These are phyloP conservation scores for Trigoniulus corallinus DNA, from an alignment of 1,140 invertebrate genomes.

Conservation along the genomic window DNA sequence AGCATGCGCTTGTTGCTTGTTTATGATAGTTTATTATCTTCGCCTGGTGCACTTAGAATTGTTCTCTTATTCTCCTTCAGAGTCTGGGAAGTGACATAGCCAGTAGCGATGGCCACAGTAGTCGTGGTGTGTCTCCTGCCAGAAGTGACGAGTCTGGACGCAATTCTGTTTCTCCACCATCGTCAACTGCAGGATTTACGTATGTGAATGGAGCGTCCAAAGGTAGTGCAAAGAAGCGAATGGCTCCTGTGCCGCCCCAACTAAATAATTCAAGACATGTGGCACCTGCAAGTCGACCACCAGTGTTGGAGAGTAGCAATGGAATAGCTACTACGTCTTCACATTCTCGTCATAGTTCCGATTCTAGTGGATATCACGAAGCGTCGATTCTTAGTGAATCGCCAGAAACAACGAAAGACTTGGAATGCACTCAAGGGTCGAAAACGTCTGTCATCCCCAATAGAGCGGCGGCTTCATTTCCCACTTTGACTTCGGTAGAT, in stretches of 20 bases:
- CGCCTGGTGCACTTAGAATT: not conserved
- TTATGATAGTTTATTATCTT: too few species aligned
- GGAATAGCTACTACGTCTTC: constrained; percentile 23
- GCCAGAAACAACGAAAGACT: constrained; percentile 19
- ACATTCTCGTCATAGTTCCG: constrained; percentile 55
- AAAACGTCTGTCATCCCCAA: constrained; percentile 5
- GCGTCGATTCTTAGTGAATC: constrained; percentile 46
- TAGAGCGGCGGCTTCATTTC: not conserved
- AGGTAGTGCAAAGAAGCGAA: constrained; percentile 16
- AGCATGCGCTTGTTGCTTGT: too few species aligned
- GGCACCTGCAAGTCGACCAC: constrained; percentile 3
- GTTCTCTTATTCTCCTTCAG: constrained; percentile 12
- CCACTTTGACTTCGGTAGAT: constrained; percentile 12
- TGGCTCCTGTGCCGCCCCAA: constrained; percentile 17
- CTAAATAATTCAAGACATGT: too few species aligned
- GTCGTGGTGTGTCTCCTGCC: constrained; percentile 28
- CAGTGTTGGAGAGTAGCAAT: constrained; percentile 3
- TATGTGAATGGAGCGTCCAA: too few species aligned
- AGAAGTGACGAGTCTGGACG: constrained; percentile 23
- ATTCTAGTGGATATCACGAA: constrained; percentile 58
- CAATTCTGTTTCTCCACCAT: constrained; percentile 23
- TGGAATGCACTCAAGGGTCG: constrained; percentile 7
- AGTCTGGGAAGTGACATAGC: constrained; percentile 20
- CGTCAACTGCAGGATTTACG: not conserved
- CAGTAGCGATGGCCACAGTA: constrained; percentile 27